Percentiles rank a stretch among this genome's conserved stretches.
phyloP scores from a whole-genome alignment of 2,113 vertebrate genomes.

The Perca fluviatilis region DNA sequence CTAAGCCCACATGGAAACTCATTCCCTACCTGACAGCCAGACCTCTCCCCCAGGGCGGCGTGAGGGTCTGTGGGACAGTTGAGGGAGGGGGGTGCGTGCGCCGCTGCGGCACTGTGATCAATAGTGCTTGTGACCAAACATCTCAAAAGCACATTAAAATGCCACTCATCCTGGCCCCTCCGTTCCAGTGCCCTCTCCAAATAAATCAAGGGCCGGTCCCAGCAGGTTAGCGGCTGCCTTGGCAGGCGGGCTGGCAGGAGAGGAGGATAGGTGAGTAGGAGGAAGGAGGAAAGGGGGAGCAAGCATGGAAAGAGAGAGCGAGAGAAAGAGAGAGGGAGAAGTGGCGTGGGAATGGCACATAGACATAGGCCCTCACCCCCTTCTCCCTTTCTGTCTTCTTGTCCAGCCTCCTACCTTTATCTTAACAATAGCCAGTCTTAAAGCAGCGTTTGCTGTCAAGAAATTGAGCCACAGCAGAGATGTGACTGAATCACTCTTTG shows the following conservation, averaged over 20 bases:
- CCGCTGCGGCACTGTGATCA: constrained; percentile 80
- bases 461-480: not conserved
- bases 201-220: constrained; percentile 85
- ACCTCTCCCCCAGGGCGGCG: constrained; percentile 69
- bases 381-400: not conserved
- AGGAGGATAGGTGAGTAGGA: constrained; percentile 55
- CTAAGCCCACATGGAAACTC: constrained; percentile 83
- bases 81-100: constrained; percentile 36
- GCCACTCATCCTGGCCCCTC: constrained; percentile 84
- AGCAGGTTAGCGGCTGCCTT: constrained; percentile 77
- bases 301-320: not conserved
- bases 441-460: constrained; percentile 13
- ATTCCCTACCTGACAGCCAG: constrained; percentile 85
- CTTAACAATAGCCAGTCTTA: constrained; percentile 35
- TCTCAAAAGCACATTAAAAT: constrained; percentile 89
- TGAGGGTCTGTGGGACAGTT: constrained; percentile 65
- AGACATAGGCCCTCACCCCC: constrained; percentile 27
- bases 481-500: constrained; percentile 30
- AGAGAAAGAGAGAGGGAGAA: constrained; percentile 8
- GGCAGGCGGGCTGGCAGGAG: constrained; percentile 62
- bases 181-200: constrained; percentile 79
- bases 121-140: constrained; percentile 89
- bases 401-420: constrained; percentile 38
- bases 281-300: constrained; percentile 12
- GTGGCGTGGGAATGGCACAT: constrained; percentile 55